Percentiles rank a stretch among this genome's conserved stretches.
These are phyloP conservation scores for Cephus sareptanus DNA, from an alignment of 2,888 invertebrate genomes.

Conservation along the genomic window DNA sequence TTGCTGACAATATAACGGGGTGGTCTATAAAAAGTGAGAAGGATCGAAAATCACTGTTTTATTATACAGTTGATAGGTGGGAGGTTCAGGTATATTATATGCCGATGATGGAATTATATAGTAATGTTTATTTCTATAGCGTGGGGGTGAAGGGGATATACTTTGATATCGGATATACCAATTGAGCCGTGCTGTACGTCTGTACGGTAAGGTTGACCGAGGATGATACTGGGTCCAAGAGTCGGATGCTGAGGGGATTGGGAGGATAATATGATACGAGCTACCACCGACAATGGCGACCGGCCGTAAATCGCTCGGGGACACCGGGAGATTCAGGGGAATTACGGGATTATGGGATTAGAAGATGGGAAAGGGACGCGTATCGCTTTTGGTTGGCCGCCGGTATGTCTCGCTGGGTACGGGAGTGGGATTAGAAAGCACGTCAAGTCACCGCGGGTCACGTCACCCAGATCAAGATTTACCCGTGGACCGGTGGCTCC, in stretches of 20 bases:
- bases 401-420: conserved; percentile 31
- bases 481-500: conserved; percentile 27
- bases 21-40: not conserved
- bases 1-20: not conserved
- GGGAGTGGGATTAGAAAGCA: conserved; percentile 47
- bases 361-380: not conserved
- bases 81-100: not conserved
- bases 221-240: not conserved
- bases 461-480: conserved; percentile 51
- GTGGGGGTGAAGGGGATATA: not conserved
- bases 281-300: not conserved
- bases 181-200: not conserved
- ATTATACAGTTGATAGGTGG: not conserved
- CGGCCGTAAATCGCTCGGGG: not conserved
- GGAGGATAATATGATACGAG: not conserved
- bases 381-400: conserved; percentile 17
- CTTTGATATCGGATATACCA: not conserved
- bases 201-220: not conserved
- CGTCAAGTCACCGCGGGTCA: conserved; percentile 44
- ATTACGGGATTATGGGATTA: conserved; percentile 16
- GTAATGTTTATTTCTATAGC: not conserved
- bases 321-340: conserved; percentile 7
- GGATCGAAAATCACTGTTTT: not conserved
- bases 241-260: not conserved
- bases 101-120: not conserved